A percentile compares a stretch with the other conserved stretches of the same genome.
These are phyloP conservation scores for Gopherus evgoodei DNA, from an alignment of 2,113 vertebrate genomes.

Conservation along the genomic window DNA sequence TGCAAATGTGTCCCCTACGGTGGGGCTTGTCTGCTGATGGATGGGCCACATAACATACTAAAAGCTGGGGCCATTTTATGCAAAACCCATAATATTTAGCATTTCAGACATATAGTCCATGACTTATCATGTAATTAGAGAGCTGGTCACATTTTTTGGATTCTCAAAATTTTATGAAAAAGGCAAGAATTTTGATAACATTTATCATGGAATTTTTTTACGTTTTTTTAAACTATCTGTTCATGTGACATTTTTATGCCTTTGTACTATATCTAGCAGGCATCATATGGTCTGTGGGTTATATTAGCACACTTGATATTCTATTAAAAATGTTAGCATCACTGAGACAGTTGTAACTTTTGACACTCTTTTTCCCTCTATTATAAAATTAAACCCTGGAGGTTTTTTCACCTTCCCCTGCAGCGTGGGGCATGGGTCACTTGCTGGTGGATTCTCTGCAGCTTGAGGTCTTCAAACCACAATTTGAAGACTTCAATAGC, in stretches of 20 bases:
- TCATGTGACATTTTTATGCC: background rate
- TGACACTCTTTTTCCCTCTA: background rate
- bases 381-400: background rate
- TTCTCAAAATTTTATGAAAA: background rate
- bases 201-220: background rate
- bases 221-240: background rate
- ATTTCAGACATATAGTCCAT: background rate
- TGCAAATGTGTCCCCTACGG: background rate
- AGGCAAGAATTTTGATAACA: background rate
- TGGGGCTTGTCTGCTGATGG: background rate
- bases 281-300: background rate
- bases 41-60: rapidly evolving
- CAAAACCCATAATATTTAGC: background rate
- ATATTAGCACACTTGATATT: background rate
- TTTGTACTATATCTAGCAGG: background rate
- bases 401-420: no score
- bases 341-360: background rate
- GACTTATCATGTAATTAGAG: background rate
- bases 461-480: no score
- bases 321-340: background rate
- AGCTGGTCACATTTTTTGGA: background rate
- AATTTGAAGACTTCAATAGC: no score
- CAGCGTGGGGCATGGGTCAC: no score
- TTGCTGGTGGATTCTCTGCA: no score
- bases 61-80: background rate